Percentiles rank a stretch among this genome's conserved stretches.
Conservation (phyloP, 2,888 invertebrate species). For the Nomada goodeniana region DNA sequence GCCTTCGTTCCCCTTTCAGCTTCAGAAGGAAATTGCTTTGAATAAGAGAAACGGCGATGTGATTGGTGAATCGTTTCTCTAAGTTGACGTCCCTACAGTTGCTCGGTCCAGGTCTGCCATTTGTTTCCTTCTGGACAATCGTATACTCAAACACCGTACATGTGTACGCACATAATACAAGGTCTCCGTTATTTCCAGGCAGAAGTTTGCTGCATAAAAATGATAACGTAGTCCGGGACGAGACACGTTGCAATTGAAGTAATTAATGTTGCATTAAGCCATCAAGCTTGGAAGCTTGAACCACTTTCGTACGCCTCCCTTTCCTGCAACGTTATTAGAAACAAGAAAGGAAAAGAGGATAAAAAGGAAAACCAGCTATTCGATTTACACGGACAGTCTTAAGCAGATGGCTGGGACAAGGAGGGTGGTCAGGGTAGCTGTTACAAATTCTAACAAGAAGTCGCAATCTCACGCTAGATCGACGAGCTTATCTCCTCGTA, state of each 20-base stretch:
- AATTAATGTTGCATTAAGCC: neutral
- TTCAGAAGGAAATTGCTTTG: slow-evolving; percentile 20
- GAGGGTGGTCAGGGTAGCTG: neutral
- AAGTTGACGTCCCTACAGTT: neutral
- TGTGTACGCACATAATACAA: too few relatives aligned
- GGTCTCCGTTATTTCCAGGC: too few relatives aligned
- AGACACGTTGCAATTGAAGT: too few relatives aligned
- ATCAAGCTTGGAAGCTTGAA: neutral
- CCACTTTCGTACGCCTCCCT: slow-evolving; percentile 4
- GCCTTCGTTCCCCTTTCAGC: slow-evolving; percentile 6
- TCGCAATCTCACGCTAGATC: slow-evolving; percentile 62
- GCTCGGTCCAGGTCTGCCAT: neutral
- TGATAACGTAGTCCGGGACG: too few relatives aligned
- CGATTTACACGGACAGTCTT: slow-evolving; percentile 19
- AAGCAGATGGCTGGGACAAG: slow-evolving; percentile 25
- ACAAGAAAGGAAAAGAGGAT: neutral
- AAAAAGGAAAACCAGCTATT: neutral
- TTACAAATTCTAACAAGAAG: slow-evolving; percentile 50
- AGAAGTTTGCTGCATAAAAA: too few relatives aligned
- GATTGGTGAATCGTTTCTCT: slow-evolving; percentile 1
- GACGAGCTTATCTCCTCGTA: slow-evolving; percentile 40
- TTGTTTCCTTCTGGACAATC: neutral
- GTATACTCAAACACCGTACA: too few relatives aligned
- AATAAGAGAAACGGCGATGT: slow-evolving; percentile 1
- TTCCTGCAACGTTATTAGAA: neutral